Evolutionary conservation across 2,888 invertebrate genomes (phyloP).

Genomic region (Panopea generosa): DNA sequence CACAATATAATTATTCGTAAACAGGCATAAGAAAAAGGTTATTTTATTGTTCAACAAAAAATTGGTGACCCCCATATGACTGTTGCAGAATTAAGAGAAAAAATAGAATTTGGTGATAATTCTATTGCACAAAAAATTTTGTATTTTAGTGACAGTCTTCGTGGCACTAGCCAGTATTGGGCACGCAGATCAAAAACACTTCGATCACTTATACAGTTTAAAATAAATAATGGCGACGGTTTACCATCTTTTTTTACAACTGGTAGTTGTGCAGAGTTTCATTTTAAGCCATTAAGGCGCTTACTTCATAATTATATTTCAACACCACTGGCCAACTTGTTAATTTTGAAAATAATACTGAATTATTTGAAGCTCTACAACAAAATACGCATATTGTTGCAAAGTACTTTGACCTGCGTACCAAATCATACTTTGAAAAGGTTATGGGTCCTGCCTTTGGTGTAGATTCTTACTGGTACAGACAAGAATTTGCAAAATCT

Average conservation of each 20-base stretch:
- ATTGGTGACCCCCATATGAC: slow-evolving; percentile 60
- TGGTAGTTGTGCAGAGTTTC: slow-evolving; percentile 30
- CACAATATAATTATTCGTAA: slow-evolving; percentile 65
- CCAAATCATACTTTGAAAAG: slow-evolving; percentile 28
- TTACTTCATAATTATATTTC: slow-evolving; percentile 4
- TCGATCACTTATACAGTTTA: slow-evolving; percentile 8
- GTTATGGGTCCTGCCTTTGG: slow-evolving; percentile 28
- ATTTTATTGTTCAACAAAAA: slow-evolving; percentile 60
- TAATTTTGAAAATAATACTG: slow-evolving; percentile 1
- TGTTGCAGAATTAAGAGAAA: slow-evolving; percentile 45
- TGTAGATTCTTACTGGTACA: slow-evolving; percentile 16
- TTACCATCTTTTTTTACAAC: slow-evolving; percentile 39
- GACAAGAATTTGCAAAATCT: slow-evolving; percentile 67
- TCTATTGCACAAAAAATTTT: slow-evolving; percentile 50
- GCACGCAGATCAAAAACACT: not conserved
- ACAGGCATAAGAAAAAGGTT: slow-evolving; percentile 50
- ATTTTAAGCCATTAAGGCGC: slow-evolving; percentile 18
- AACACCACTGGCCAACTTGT: not conserved
- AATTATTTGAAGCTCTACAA: slow-evolving; percentile 16
- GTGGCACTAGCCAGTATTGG: slow-evolving; percentile 25
- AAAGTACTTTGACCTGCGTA: slow-evolving; percentile 24
- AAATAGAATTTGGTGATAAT: slow-evolving; percentile 44
- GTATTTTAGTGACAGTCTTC: slow-evolving; percentile 51
- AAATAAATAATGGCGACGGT: slow-evolving; percentile 14
- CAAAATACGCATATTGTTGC: slow-evolving; percentile 21